Evolutionary conservation across 2,888 invertebrate species (phyloP), one percentile per base, ranked within the genome.

Genomic region (Mechanitis messenoides): DNA sequence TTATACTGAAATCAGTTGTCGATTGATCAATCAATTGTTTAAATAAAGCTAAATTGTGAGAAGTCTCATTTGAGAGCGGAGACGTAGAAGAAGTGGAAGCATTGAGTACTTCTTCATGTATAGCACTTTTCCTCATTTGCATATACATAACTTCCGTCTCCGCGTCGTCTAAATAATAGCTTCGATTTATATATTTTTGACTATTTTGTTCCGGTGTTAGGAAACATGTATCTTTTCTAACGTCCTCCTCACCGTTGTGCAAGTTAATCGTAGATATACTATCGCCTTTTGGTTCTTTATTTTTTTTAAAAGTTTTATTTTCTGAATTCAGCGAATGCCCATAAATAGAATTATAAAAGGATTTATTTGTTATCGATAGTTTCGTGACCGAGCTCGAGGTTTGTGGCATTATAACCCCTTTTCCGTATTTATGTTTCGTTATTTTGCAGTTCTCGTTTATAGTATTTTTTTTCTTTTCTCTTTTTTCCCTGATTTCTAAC

Each of bases 261-360:
- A 68, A 33, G 20, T 76, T 76, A n/a, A 73, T 56, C 6, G 68
- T 46, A 7, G 63, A 33, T 33, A 75, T 69, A 47, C 68, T 72
- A 45, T 69, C 75, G n/a, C 57, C 66, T 63, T 71, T 80, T 47
- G 69, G 72, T 4, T 58, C 56, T 64, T 71, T 50, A 45, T 58
- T 57, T 62, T 67, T 74, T 59, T 75, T 74, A 0, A 55, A 33
- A 62, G 69, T 68, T 55, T 73, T 78, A 2, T 64, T 65, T 45
- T 77, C 75, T 6, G 65, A 53, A 38, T 76, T 73, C 12, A 66
- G 12, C 45, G 67, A 72, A 35, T 84, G 80, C 0, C 89, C 89
- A 62, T 86, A 90, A 66, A 90, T 88, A 7, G 87, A 88, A 68
- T 85, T 84, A 68, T 89, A 88, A 70, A 88, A 88, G 2, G 87